Base-by-base conservation (phyloP, 2,797 vertebrate genomes). In the Crenuchus spilurus region DNA sequence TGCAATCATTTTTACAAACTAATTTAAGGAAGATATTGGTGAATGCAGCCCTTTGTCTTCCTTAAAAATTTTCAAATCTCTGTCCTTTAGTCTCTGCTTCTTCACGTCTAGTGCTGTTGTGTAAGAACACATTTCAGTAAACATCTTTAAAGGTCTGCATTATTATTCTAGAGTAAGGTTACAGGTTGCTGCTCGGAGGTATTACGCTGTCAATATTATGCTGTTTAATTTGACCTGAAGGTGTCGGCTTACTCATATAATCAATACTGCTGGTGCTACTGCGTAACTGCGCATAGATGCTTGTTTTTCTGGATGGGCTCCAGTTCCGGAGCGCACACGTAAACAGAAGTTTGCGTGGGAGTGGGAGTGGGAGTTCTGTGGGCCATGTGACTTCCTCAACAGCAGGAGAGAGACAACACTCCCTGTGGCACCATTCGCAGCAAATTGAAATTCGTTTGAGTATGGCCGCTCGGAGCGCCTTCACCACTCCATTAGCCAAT, bases 391-490 rank as follows among this genome's bases (percentile, higher is more conserved):
- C 83, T 87, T 92, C 87, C 87, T 72, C 44, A 80, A 75, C 79
- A 82, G 84, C 80, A 76, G 78, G 77, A 79, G 72, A 61, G 86
- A 86, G 83, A 86, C 85, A 83, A 77, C 80, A 72, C 85, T 88
- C 54, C 85, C 73, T 82, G 26, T 86, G 90, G 88, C 84, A 81
- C 73, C 48, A 42, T 77, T 87, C 84, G 83, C 75, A 80, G 70
- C 75, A 86, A 86, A 90, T 90, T 86, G 88, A 87, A 80, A 83
- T 79, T 80, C 30, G 74, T 86, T 82, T 83, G 83, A 77, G 71
- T 60, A 30, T 18, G 71, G 62, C 35, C 16, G 54, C 54, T 9
- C 63, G 46, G 69, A 76, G 69, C 76, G 30, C 4, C 24, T 66
- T 75, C 70, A 24, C 41, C 18, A 28, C 62, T 64, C 42, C 65